phyloP scores from a whole-genome alignment of 1,140 invertebrate species.

The Cotesia chilonis region DNA sequence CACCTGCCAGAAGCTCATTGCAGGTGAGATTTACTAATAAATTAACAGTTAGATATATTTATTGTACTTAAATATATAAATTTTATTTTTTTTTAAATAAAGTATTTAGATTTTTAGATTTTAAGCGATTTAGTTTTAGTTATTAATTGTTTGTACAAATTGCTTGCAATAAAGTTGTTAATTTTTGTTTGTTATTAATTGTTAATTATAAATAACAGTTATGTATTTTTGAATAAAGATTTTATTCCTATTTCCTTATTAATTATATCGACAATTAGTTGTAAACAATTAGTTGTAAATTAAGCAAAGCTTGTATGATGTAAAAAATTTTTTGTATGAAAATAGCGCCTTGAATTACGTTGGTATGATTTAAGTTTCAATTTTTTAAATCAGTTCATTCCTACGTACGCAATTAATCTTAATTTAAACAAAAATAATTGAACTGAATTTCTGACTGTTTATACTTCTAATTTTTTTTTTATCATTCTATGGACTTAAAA shows the following conservation, averaged over 20 bases:
- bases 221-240: not conserved
- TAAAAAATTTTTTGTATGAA: no score
- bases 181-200: constrained; percentile 5
- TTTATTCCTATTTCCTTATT: constrained; percentile 11
- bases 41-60: not conserved
- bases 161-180: not conserved
- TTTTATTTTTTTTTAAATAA: not conserved
- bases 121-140: not conserved
- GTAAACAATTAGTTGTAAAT: no score
- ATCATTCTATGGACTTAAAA: no score
- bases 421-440: no score
- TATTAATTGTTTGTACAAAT: constrained; percentile 9
- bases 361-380: no score
- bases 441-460: no score
- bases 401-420: no score
- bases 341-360: no score
- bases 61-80: not conserved
- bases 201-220: not conserved
- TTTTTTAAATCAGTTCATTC: no score
- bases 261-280: not conserved
- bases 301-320: no score
- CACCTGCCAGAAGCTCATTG: constrained; percentile 57
- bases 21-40: constrained; percentile 58
- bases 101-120: not conserved
- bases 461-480: no score